Percentiles rank a stretch among this genome's conserved stretches.
phyloP scores from a whole-genome alignment of 2,888 invertebrate species.

The Neelides folsomi region DNA sequence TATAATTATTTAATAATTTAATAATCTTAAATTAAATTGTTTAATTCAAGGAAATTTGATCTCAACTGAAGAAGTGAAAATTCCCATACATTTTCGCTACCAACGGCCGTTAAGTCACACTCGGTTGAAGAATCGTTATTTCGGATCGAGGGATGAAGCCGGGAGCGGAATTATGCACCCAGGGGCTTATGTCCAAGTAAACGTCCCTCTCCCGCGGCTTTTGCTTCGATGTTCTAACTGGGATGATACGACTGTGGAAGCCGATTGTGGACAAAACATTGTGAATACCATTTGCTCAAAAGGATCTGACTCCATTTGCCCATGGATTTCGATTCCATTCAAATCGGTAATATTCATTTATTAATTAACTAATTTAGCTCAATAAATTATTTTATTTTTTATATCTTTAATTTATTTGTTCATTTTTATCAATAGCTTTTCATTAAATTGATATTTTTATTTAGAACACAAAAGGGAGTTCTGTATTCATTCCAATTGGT shows the following conservation, averaged over 20 bases:
- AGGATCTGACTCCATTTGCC: conserved; percentile 32
- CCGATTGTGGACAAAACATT: conserved; percentile 25
- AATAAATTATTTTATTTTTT: neutral
- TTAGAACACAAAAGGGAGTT: conserved; percentile 30
- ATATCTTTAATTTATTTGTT: neutral
- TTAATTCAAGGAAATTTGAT: conserved; percentile 23
- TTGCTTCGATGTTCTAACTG: conserved; percentile 29
- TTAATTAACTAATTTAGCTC: neutral
- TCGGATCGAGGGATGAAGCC: conserved; percentile 4
- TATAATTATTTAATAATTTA: too few relatives aligned
- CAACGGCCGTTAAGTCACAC: conserved; percentile 40
- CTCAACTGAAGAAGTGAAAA: conserved; percentile 21
- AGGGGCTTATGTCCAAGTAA: conserved; percentile 35
- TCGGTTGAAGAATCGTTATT: conserved; percentile 17
- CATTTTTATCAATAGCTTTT: too few relatives aligned
- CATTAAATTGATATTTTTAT: neutral
- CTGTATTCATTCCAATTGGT: conserved; percentile 30
- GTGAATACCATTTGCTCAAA: conserved; percentile 37
- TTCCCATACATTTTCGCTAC: conserved; percentile 43
- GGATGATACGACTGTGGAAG: conserved; percentile 35
- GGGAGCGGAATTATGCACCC: conserved; percentile 13
- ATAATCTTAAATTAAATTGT: too few relatives aligned
- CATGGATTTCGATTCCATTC: conserved; percentile 40
- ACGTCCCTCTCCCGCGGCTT: conserved; percentile 30
- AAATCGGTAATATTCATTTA: too few relatives aligned